phyloP scores from a whole-genome alignment of 2,888 invertebrate species.

The Drosophila aldrichi region DNA sequence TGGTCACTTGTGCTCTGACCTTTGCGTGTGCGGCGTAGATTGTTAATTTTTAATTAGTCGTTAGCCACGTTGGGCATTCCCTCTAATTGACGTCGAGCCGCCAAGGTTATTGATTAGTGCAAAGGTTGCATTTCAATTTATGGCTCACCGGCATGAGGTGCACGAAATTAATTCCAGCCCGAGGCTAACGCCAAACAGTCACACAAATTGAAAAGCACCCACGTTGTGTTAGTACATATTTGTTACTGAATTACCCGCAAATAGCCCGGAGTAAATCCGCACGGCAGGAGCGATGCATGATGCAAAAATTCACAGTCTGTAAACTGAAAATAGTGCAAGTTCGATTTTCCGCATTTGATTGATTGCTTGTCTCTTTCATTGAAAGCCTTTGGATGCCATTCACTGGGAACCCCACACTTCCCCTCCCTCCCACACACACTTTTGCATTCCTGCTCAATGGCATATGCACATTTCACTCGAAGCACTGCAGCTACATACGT shows the following conservation, averaged over 20 bases:
- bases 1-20: slow-evolving; percentile 57
- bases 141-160: slow-evolving; percentile 45
- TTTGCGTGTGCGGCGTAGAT: slow-evolving; percentile 71
- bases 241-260: slow-evolving; percentile 18
- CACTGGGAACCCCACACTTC: not conserved
- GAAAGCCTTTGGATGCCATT: not conserved
- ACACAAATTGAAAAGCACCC: slow-evolving; percentile 30
- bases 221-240: slow-evolving; percentile 6
- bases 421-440: not conserved
- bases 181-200: slow-evolving; percentile 21
- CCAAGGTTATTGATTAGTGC: slow-evolving; percentile 66
- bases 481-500: slow-evolving; percentile 38
- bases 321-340: slow-evolving; percentile 25
- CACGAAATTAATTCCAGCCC: slow-evolving; percentile 28
- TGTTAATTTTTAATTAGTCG: slow-evolving; percentile 81
- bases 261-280: slow-evolving; percentile 17
- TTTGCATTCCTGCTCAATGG: slow-evolving; percentile 24
- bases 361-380: slow-evolving; percentile 25
- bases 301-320: slow-evolving; percentile 13
- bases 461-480: slow-evolving; percentile 62
- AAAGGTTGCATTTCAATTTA: slow-evolving; percentile 80
- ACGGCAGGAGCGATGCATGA: not conserved
- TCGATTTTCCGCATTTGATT: slow-evolving; percentile 59
- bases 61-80: slow-evolving; percentile 17
- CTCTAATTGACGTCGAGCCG: slow-evolving; percentile 39